Evolutionary conservation across 2,797 vertebrate genomes (phyloP), one percentile per base, ranked within the genome.

Genomic region (Cyclopterus lumpus): DNA sequence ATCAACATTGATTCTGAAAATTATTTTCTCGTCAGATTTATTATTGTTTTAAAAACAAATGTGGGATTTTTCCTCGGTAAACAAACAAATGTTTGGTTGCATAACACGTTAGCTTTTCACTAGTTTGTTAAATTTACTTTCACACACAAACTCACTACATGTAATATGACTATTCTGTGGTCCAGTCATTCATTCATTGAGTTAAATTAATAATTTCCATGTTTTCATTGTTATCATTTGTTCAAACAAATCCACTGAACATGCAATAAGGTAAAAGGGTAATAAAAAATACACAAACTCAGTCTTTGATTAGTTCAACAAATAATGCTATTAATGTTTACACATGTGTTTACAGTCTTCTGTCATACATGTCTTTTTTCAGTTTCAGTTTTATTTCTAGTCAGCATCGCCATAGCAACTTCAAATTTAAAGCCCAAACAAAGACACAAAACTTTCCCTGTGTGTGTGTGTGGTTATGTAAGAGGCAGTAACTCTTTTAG

Each of bases 341-440:
- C 80, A 82, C 68, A 80, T 79, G 75, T 61, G 61, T 77, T 51
- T 63, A 34, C 20, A 54, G 8, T 36, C 34, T 71, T n/a, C 49
- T 62, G 38, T 72, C 55, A 58, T 14, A 61, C 59, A 71, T 46
- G 7, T 67, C 53, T 48, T 80, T 70, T 71, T 57, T 71, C 61
- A 75, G 22, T 67, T 53, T 67, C 48, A 74, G 70, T 55, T 77
- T 86, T 80, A 73, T 81, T 88, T 87, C 70, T 6, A 67, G 66
- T 44, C 66, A 11, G 49, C 2, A 36, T 38, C 11, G 11, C 36
- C 75, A 77, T 79, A 6, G 84, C 77, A 88, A 89, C 83, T 71
- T 81, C 58, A 54, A 85, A 71, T 76, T 65, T 64, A 82, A 90
- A 86, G 87, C 79, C 60, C 49, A 83, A 87, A 83, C 83, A 87